These are phyloP conservation scores for Anticlea derivata DNA, from an alignment of 2,888 invertebrate genomes.

Conservation along the genomic window DNA sequence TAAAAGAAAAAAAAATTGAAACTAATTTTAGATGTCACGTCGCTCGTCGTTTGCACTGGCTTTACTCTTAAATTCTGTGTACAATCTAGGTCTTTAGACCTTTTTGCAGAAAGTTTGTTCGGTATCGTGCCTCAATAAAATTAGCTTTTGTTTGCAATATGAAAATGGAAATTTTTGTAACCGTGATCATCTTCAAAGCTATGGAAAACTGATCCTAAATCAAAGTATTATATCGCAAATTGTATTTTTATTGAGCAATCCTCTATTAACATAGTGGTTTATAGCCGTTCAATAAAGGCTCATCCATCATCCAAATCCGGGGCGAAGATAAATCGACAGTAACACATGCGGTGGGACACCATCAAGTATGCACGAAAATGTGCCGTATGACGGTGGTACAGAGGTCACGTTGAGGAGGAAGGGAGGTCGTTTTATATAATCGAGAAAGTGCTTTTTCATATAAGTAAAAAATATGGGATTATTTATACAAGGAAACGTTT, in stretches of 20 bases:
- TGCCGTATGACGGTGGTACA: constrained; percentile 1
- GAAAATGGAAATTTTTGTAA: too few species aligned
- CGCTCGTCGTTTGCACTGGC: too few species aligned
- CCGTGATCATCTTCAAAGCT: neutral
- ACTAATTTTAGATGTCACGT: too few species aligned
- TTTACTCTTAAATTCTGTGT: too few species aligned
- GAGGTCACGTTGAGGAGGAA: neutral
- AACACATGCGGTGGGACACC: constrained; percentile 29
- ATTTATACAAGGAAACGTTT: too few species aligned
- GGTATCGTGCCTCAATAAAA: too few species aligned
- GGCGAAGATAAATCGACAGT: constrained; percentile 24
- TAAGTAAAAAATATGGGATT: neutral
- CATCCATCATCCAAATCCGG: constrained; percentile 34
- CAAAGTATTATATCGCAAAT: constrained; percentile 15
- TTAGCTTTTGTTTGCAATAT: too few species aligned
- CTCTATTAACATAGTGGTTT: constrained; percentile 19
- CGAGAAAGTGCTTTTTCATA: constrained; percentile 7
- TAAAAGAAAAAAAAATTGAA: too few species aligned
- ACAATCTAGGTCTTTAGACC: too few species aligned
- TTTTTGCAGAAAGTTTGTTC: too few species aligned
- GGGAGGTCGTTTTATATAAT: constrained; percentile 3
- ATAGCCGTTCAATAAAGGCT: constrained; percentile 25
- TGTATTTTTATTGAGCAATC: constrained; percentile 20
- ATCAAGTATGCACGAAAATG: constrained; percentile 5
- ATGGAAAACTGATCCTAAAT: neutral